phyloP scores from a whole-genome alignment of 2,888 invertebrate genomes.

The Pseudeuparius sepicola region DNA sequence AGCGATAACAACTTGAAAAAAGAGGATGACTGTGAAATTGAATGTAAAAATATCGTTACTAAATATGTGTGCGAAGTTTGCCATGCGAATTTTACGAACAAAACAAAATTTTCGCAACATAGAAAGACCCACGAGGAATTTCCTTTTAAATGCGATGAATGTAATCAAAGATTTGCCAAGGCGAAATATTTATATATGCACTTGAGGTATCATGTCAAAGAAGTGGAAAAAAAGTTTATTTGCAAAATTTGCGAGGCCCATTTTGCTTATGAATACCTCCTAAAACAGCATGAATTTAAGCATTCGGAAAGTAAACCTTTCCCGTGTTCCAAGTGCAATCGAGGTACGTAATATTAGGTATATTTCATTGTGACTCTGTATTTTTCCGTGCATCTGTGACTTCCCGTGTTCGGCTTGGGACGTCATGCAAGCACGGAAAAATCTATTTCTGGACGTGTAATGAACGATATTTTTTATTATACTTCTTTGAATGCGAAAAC shows the following conservation, averaged over 20 bases:
- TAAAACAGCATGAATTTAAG: constrained; percentile 33
- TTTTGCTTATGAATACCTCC: constrained; percentile 30
- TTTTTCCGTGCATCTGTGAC: neutral
- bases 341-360: constrained; percentile 25
- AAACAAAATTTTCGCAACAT: constrained; percentile 25
- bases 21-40: neutral
- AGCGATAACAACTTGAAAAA: constrained; percentile 3
- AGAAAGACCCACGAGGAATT: constrained; percentile 24
- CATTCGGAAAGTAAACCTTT: constrained; percentile 33
- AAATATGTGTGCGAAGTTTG: constrained; percentile 26
- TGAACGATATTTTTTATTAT: no score
- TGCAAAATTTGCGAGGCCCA: constrained; percentile 29
- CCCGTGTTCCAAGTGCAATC: constrained; percentile 32
- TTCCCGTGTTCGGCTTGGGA: no score
- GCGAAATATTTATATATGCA: constrained; percentile 26
- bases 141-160: constrained; percentile 27
- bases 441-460: no score
- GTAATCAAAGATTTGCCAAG: constrained; percentile 25
- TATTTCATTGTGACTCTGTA: neutral
- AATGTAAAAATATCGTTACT: constrained; percentile 3
- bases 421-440: no score
- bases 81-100: constrained; percentile 25
- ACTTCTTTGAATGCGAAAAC: no score
- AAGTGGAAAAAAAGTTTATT: constrained; percentile 24
- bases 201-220: constrained; percentile 25